These are phyloP conservation scores for Coelogynopora nodosa DNA, from an alignment of 2,888 invertebrate species.

Conservation along the genomic window DNA sequence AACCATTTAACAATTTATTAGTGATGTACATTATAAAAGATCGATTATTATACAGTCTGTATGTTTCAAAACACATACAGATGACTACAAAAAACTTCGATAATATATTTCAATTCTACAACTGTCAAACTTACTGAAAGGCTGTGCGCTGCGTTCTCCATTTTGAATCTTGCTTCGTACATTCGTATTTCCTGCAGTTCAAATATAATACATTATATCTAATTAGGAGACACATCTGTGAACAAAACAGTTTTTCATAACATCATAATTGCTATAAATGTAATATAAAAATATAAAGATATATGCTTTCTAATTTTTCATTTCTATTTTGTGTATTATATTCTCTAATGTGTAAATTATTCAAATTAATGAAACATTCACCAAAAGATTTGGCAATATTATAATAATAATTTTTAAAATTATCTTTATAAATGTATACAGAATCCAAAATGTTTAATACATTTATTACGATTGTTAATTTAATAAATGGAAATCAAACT, in stretches of 20 bases:
- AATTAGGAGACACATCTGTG: background rate
- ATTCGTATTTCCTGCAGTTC: conserved; percentile 55
- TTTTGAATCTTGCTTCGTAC: conserved; percentile 49
- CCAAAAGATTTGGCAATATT: background rate
- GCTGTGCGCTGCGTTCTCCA: background rate
- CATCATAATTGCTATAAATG: background rate
- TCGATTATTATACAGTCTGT: no score
- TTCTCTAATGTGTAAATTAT: no score
- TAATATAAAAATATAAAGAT: background rate
- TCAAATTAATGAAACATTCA: no score
- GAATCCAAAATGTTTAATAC: background rate
- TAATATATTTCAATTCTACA: no score
- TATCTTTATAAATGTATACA: background rate
- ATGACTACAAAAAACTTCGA: no score
- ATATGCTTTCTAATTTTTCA: no score
- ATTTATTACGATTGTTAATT: no score
- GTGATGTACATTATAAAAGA: no score
- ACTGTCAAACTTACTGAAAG: conserved; percentile 5
- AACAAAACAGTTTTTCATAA: background rate
- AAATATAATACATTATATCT: background rate
- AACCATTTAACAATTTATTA: no score
- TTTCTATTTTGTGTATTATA: no score
- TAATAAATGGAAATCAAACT: conserved; percentile 25
- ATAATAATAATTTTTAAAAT: background rate
- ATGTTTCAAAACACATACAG: no score